phyloP scores from a whole-genome alignment of 2,888 invertebrate species.

The Synanthedon andrenaeformis region DNA sequence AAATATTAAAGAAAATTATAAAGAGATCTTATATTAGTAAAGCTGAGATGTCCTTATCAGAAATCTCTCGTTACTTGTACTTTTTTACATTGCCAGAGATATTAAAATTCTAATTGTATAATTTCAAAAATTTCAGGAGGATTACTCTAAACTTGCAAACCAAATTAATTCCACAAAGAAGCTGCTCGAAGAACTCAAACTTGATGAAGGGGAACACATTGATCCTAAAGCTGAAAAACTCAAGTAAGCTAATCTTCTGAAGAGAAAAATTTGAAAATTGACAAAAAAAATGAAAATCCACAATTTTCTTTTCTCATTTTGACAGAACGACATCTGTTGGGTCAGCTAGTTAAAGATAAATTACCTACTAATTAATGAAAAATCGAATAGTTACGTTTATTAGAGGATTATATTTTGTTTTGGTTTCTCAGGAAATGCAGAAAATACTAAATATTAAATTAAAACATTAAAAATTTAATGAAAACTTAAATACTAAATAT shows the following conservation, averaged over 20 bases:
- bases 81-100: too few relatives aligned
- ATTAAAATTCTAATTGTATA: too few relatives aligned
- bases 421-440: neutral
- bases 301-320: too few relatives aligned
- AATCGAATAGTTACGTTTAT: neutral
- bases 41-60: too few relatives aligned
- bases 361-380: neutral
- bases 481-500: too few relatives aligned
- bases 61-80: too few relatives aligned
- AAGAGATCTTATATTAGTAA: too few relatives aligned
- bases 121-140: constrained; percentile 35
- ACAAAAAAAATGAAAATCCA: neutral
- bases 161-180: constrained; percentile 64
- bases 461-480: too few relatives aligned
- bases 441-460: too few relatives aligned
- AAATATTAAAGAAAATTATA: too few relatives aligned
- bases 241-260: constrained; percentile 29
- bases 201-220: constrained; percentile 58
- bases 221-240: constrained; percentile 64
- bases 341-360: neutral
- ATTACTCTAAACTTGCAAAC: constrained; percentile 48
- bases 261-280: neutral
- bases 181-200: constrained; percentile 55
- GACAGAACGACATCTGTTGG: too few relatives aligned
- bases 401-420: neutral